Conservation (phyloP, 2,888 invertebrate species). For the Pristionchus fissidentatus region DNA sequence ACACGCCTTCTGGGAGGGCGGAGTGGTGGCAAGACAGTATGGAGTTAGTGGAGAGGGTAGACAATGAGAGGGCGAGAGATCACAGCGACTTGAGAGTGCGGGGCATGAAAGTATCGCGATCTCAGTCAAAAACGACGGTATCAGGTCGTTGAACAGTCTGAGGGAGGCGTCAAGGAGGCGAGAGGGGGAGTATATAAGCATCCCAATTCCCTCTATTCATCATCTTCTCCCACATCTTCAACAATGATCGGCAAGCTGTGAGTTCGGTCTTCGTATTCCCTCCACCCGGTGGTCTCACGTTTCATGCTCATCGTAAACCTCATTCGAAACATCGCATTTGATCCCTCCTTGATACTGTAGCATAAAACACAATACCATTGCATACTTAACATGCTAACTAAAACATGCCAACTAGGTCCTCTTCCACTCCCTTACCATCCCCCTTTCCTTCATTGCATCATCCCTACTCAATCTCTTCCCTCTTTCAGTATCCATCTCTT, state of each 20-base stretch:
- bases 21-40: background rate
- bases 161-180: background rate
- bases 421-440: background rate
- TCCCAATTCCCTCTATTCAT: background rate
- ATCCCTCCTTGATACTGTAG: background rate
- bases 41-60: background rate
- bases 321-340: background rate
- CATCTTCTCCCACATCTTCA: background rate
- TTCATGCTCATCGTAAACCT: background rate
- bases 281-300: background rate
- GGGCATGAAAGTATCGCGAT: too few relatives aligned
- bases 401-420: background rate
- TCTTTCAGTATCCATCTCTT: slow-evolving; percentile 40
- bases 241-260: slow-evolving; percentile 45
- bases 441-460: too few relatives aligned
- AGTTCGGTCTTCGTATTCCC: background rate
- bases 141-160: background rate
- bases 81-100: background rate
- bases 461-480: background rate
- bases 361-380: background rate
- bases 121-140: slow-evolving; percentile 13
- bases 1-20: background rate
- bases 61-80: background rate
- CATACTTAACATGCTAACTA: background rate
- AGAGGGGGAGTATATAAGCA: slow-evolving; percentile 14